A percentile compares a stretch with the other conserved stretches of the same genome.
phyloP scores from a whole-genome alignment of 1,140 invertebrate species.

The Lepidurus apus region DNA sequence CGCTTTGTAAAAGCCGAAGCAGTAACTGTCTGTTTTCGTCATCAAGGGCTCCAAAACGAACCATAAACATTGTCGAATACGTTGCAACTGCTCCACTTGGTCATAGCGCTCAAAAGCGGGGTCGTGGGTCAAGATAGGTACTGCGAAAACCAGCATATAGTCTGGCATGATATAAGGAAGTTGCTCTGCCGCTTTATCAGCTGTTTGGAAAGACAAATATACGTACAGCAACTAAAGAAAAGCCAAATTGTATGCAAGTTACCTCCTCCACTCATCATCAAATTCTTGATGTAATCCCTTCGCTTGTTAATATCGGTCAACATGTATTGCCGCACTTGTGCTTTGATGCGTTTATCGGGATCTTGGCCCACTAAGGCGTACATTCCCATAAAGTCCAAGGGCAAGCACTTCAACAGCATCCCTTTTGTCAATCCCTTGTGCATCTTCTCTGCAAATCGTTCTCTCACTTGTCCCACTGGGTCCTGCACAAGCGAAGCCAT shows the following conservation, averaged over 20 bases:
- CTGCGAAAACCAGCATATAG: conserved; percentile 91
- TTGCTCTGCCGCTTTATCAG: conserved; percentile 63
- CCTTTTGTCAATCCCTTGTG: conserved; percentile 80
- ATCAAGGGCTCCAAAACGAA: conserved; percentile 91
- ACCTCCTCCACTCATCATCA: conserved; percentile 54
- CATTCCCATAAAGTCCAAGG: conserved; percentile 94
- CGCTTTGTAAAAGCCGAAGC: conserved; percentile 90
- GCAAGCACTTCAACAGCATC: conserved; percentile 68
- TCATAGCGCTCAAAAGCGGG: conserved; percentile 70
- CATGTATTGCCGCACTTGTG: conserved; percentile 59
- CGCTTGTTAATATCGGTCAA: conserved; percentile 78
- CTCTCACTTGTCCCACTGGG: conserved; percentile 65
- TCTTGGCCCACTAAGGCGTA: conserved; percentile 82
- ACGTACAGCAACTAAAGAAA: not conserved
- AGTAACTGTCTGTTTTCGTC: conserved; percentile 86
- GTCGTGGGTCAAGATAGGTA: conserved; percentile 87
- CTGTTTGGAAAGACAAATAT: conserved; percentile 41
- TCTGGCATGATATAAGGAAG: conserved; percentile 86
- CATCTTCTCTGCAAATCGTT: conserved; percentile 82
- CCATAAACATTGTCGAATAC: conserved; percentile 79
- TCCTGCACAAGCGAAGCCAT: not conserved
- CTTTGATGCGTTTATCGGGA: conserved; percentile 65
- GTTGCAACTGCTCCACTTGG: conserved; percentile 65
- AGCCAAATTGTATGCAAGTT: conserved; percentile 36
- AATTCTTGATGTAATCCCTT: conserved; percentile 82